These are phyloP conservation scores for Lithophane semibrunnea DNA, from an alignment of 2,888 invertebrate genomes.

Conservation along the genomic window DNA sequence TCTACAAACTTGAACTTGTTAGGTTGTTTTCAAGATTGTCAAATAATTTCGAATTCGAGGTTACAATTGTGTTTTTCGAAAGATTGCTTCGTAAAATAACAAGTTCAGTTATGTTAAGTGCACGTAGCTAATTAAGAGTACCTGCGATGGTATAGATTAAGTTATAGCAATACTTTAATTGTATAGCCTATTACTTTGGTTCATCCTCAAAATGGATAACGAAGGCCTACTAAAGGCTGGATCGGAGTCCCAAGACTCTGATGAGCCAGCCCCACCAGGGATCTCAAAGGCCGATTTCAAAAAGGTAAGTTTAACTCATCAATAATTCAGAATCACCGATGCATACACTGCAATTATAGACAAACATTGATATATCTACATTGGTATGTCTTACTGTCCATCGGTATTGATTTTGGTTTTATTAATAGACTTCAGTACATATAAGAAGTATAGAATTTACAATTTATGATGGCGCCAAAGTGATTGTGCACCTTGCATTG, in stretches of 20 bases:
- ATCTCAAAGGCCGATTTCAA: conserved; percentile 56
- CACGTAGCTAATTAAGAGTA: not conserved
- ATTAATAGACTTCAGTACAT: conserved; percentile 27
- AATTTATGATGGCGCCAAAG: conserved; percentile 40
- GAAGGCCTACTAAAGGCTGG: conserved; percentile 63
- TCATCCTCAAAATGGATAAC: conserved; percentile 67
- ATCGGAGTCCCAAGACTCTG: conserved; percentile 74
- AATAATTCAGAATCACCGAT: conserved; percentile 21
- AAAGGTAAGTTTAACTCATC: conserved; percentile 63
- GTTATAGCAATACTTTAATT: not conserved
- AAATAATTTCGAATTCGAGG: conserved; percentile 30
- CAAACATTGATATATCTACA: conserved; percentile 27
- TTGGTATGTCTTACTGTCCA: conserved; percentile 12
- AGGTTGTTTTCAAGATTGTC: conserved; percentile 33
- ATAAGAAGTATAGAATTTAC: conserved; percentile 3
- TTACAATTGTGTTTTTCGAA: conserved; percentile 20
- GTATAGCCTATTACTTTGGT: conserved; percentile 20
- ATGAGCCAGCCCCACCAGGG: conserved; percentile 70
- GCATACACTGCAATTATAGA: conserved; percentile 28
- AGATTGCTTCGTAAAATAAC: not conserved
- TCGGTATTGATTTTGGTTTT: conserved; percentile 56
- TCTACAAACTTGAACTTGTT: not conserved
- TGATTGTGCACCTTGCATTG: not conserved
- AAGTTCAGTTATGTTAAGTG: not conserved
- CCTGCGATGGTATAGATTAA: conserved; percentile 12